Evolutionary conservation across 2,113 vertebrate species (phyloP).

Genomic region (Strigops habroptila): DNA sequence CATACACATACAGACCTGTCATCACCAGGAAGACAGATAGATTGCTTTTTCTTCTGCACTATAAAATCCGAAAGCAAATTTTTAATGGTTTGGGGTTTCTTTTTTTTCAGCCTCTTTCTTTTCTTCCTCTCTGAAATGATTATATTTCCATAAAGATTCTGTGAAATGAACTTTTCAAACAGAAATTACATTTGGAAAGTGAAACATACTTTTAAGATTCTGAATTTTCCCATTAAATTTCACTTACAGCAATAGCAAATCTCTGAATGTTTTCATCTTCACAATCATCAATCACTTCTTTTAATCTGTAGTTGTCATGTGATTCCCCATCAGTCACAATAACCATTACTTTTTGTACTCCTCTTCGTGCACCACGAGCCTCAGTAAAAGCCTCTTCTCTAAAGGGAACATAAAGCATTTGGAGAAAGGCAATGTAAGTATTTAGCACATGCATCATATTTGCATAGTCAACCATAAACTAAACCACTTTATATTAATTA

Average conservation of each 20-base stretch:
- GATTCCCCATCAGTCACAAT: conserved; percentile 97
- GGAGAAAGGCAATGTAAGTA: neutral
- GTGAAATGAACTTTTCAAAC: neutral
- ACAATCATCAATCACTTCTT: conserved; percentile 79
- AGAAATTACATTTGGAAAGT: neutral
- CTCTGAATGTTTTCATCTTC: conserved; percentile 85
- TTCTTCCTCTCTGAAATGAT: neutral
- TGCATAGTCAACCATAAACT: neutral
- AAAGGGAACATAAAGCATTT: neutral
- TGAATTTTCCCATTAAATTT: conserved; percentile 1
- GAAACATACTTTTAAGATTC: neutral
- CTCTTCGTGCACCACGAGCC: conserved; percentile 84
- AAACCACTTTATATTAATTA: neutral
- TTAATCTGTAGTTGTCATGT: conserved; percentile 82
- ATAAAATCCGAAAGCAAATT: neutral
- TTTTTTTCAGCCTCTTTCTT: neutral
- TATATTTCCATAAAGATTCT: neutral
- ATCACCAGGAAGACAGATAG: neutral
- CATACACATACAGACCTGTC: neutral
- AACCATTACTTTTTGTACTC: conserved; percentile 95
- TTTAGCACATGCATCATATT: neutral
- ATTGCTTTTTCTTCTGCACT: neutral
- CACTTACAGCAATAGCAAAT: conserved; percentile 93
- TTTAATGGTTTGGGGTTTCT: neutral
- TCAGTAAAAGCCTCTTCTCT: conserved; percentile 90